Conservation (phyloP, 2,113 vertebrate genomes). For the zebrafish (Danio rerio) region GRCz12tu NC_133190.1:43540001-43540500, state of each 20-base stretch:
- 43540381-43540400: slow-evolving; percentile 31
- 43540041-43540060: too few species aligned
- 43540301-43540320: neutral
- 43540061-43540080: too few species aligned
- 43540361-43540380: slow-evolving; percentile 8
- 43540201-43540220: neutral
- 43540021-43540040: too few species aligned
- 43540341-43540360: slow-evolving; percentile 10
- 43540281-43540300: neutral
- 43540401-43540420: neutral
- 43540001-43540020: too few species aligned
- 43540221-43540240: neutral
- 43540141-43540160: neutral
- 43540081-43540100: too few species aligned
- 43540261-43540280: neutral
- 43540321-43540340: slow-evolving; percentile 5
- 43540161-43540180: neutral
- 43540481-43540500: neutral
- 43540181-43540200: neutral
- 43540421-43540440: neutral
- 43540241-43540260: slow-evolving; percentile 16
- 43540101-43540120: too few species aligned
- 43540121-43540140: neutral
- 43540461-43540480: slow-evolving; percentile 8
- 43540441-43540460: slow-evolving; percentile 2